phyloP scores from a whole-genome alignment of 2,888 invertebrate species.

The Pollenia amentaria region DNA sequence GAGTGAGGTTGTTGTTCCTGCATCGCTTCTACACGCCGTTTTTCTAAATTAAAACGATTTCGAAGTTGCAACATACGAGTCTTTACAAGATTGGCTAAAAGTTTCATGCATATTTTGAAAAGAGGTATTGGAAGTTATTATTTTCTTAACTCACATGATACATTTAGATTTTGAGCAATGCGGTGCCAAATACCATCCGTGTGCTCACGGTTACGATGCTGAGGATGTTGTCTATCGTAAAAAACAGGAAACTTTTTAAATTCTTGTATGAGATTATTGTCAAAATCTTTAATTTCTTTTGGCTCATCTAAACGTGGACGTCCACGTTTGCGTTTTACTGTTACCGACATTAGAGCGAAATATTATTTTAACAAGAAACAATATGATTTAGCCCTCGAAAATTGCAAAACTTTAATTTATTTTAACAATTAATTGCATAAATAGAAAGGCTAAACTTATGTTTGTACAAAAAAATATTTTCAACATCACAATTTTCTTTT shows the following conservation, averaged over 20 bases:
- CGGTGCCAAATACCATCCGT: constrained; percentile 77
- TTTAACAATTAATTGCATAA: too few species aligned
- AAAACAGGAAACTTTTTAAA: constrained; percentile 78
- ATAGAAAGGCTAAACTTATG: too few species aligned
- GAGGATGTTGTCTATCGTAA: constrained; percentile 78
- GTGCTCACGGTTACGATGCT: constrained; percentile 78
- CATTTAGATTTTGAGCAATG: constrained; percentile 75
- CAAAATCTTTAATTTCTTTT: constrained; percentile 77
- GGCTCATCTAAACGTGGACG: constrained; percentile 78
- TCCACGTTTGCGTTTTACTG: constrained; percentile 77
- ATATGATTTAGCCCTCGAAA: too few species aligned
- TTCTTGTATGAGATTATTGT: constrained; percentile 77
- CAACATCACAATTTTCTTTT: too few species aligned
- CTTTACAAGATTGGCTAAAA: constrained; percentile 76
- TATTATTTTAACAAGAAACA: too few species aligned
- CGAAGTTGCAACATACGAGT: constrained; percentile 80
- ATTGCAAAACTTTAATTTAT: too few species aligned
- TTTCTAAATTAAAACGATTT: constrained; percentile 80
- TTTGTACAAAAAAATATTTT: too few species aligned
- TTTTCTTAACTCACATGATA: constrained; percentile 37
- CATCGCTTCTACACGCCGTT: constrained; percentile 77
- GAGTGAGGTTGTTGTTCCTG: constrained; percentile 72
- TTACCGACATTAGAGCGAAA: constrained; percentile 28
- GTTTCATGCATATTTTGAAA: neutral
- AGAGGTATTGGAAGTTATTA: neutral